These are phyloP conservation scores for Naja naja DNA, from an alignment of 2,113 vertebrate species.

Conservation along the genomic window DNA sequence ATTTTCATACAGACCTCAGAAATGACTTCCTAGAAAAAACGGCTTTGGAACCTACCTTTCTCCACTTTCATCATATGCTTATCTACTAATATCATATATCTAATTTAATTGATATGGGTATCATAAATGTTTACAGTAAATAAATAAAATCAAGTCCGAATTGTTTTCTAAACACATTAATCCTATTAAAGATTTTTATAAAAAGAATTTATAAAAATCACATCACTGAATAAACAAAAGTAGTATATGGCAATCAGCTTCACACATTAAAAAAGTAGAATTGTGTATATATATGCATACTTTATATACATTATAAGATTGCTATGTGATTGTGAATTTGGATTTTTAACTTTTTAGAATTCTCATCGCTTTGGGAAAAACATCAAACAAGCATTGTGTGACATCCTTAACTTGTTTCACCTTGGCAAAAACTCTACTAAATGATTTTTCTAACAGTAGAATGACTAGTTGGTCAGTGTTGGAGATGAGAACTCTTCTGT, in stretches of 20 bases:
- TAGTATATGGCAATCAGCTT: not conserved
- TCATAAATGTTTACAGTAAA: not conserved
- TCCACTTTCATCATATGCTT: not conserved
- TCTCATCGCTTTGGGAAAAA: conserved; percentile 89
- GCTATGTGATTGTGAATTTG: not conserved
- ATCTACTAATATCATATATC: not conserved
- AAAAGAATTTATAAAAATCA: not conserved
- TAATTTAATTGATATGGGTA: not conserved
- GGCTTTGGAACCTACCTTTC: not conserved
- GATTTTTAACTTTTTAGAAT: conserved; percentile 71
- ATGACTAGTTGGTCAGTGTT: not conserved
- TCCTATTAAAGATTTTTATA: not conserved
- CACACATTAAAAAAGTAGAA: not conserved
- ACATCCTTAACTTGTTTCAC: conserved; percentile 81
- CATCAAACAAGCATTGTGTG: conserved; percentile 83
- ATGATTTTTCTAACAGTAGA: conserved; percentile 57
- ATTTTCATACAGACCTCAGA: not conserved
- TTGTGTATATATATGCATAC: not conserved
- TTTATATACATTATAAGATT: not conserved
- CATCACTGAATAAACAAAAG: not conserved
- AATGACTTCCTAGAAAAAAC: not conserved
- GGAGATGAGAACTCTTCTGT: conserved; percentile 32
- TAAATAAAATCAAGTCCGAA: not conserved
- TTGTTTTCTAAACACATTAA: not conserved
- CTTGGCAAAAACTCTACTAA: conserved; percentile 72